Evolutionary conservation across 53 echinoderm and acorn worm species (phyloP), one percentile per base, ranked within the genome.

Genomic region (Mesocentrotus franciscanus): DNA sequence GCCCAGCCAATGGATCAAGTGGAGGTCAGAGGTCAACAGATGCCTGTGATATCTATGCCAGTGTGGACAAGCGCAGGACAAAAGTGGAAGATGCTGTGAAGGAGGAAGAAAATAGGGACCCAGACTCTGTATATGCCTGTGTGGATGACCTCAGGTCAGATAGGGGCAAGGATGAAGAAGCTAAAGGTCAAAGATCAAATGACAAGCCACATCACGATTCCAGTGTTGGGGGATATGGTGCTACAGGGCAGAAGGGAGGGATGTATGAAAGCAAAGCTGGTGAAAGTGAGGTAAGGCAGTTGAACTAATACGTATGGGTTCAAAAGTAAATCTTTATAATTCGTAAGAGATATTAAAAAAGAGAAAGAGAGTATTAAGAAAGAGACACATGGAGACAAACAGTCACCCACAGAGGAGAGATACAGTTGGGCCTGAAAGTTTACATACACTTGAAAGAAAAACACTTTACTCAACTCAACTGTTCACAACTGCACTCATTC

Each of bases 81-180:
- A 76, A 76, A 76, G 76, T 29, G 24, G 66, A 66, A 24, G 68
- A 68, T 68, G 8, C 1, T 1, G 22, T 4, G 24, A 68, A 68
- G 22, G 24, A 7, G 20, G 68, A 18, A 68, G 68, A 8, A 22
- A 68, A 22, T 4, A 32, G 29, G 12, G 57, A 85, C 85, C 85
- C 85, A 85, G 85, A 85, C 22, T 85, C 85, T 24, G 56, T 85
- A 15, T 85, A 85, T 56, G 56, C 56, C 24, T 85, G 85, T 22
- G 42, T 85, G 1, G 85, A 85, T 57, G 85, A 85, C n/a, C 85
- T 85, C 9, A 49, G 56, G 85, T 49, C 85, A 85, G 85, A 24
- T 56, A 4, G 55, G 56, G 85, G 22, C 17, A 85, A 85, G 1
- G 76, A 33, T 26, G 75, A 75, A 33, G 85, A 56, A 56, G 42